Evolutionary conservation across 2,888 invertebrate species (phyloP).

Genomic region (Exocentrus adspersus): DNA sequence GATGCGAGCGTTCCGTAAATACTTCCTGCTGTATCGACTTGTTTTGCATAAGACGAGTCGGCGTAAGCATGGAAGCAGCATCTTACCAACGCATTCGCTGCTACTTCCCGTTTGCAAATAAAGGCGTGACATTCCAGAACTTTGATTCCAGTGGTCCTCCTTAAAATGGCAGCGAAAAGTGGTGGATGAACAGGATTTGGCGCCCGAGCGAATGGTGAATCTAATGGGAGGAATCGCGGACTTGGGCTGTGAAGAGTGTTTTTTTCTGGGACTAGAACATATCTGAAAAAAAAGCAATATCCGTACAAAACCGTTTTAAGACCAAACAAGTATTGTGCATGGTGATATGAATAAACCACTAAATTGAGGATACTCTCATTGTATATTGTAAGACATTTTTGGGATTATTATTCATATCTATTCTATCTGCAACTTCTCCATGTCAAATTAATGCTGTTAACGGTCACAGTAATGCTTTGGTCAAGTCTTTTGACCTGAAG

Average conservation of each 20-base stretch:
- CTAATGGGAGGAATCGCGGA: conserved; percentile 91
- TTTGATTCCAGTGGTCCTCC: conserved; percentile 96
- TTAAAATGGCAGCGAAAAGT: conserved; percentile 94
- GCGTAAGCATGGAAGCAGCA: conserved; percentile 99
- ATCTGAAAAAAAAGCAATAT: too few relatives aligned
- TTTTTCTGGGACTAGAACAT: conserved; percentile 64
- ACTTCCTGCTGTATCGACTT: conserved; percentile 72
- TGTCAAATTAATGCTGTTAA: too few relatives aligned
- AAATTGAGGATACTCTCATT: too few relatives aligned
- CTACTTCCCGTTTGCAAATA: conserved; percentile 95
- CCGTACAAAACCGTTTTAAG: too few relatives aligned
- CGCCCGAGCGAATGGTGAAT: conserved; percentile 94
- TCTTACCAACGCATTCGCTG: conserved; percentile 96
- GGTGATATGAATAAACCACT: too few relatives aligned
- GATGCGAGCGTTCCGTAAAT: conserved; percentile 61
- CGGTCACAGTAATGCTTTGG: too few relatives aligned
- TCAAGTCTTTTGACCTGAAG: too few relatives aligned
- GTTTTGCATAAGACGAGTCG: conserved; percentile 91
- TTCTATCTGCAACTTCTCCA: too few relatives aligned
- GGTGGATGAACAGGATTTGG: conserved; percentile 95
- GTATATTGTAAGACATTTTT: too few relatives aligned
- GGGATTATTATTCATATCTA: too few relatives aligned
- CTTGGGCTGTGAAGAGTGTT: conserved; percentile 69
- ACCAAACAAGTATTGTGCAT: too few relatives aligned
- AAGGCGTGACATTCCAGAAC: conserved; percentile 99